Percentiles rank a stretch among this genome's conserved stretches.
These are phyloP conservation scores for Riptortus pedestris DNA, from an alignment of 1,140 invertebrate genomes.

Conservation along the genomic window DNA sequence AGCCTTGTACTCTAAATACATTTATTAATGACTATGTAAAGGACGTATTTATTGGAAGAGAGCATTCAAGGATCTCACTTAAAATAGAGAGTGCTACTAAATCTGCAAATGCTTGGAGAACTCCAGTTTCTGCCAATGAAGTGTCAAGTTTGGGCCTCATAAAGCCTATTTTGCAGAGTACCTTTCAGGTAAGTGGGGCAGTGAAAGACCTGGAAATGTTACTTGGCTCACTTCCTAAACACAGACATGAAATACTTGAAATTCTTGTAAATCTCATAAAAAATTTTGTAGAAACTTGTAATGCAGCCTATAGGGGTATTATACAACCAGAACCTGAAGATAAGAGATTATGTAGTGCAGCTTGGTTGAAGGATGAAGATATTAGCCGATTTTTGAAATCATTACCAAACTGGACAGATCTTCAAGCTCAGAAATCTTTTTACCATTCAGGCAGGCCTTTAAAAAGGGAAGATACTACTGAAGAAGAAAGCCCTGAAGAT, in stretches of 20 bases:
- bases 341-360: slow-evolving; percentile 69
- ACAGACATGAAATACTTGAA: slow-evolving; percentile 56
- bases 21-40: slow-evolving; percentile 67
- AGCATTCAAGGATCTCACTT: slow-evolving; percentile 47
- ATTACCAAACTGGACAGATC: slow-evolving; percentile 68
- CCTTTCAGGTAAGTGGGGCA: slow-evolving; percentile 58
- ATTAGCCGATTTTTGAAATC: slow-evolving; percentile 82
- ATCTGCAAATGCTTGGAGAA: slow-evolving; percentile 60
- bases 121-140: slow-evolving; percentile 54
- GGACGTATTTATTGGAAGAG: slow-evolving; percentile 53
- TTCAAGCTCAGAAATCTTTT: slow-evolving; percentile 47
- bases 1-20: slow-evolving; percentile 53
- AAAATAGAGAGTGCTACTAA: slow-evolving; percentile 57
- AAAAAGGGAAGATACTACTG: slow-evolving; percentile 44
- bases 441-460: slow-evolving; percentile 33
- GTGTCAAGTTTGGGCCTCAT: slow-evolving; percentile 49
- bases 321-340: slow-evolving; percentile 72
- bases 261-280: slow-evolving; percentile 57
- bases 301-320: slow-evolving; percentile 60
- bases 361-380: slow-evolving; percentile 90
- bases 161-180: slow-evolving; percentile 62
- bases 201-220: slow-evolving; percentile 56
- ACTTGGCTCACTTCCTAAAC: slow-evolving; percentile 59
- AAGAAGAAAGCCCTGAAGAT: slow-evolving; percentile 63
- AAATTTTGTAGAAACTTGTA: slow-evolving; percentile 65